Conservation (phyloP, 2,113 vertebrate species). For the Nerophis ophidion region DNA sequence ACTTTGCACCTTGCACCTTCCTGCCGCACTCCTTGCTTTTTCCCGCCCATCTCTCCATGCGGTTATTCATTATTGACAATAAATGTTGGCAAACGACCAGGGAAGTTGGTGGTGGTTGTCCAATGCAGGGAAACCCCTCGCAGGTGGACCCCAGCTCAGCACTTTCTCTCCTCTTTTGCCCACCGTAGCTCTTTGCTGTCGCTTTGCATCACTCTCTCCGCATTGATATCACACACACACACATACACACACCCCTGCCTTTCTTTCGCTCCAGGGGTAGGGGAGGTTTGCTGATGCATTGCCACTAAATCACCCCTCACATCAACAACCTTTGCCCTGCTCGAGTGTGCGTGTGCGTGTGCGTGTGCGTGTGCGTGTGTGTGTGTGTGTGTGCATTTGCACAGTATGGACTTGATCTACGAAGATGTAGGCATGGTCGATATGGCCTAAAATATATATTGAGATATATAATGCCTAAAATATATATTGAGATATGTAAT, state of each 20-base stretch:
- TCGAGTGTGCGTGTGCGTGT: background rate
- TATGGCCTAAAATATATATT: too few species aligned
- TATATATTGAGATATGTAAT: too few species aligned
- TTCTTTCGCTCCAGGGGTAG: background rate
- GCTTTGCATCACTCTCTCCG: slow-evolving; percentile 28
- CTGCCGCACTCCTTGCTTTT: slow-evolving; percentile 5
- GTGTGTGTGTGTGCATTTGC: slow-evolving; percentile 10
- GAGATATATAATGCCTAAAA: too few species aligned
- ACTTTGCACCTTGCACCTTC: background rate
- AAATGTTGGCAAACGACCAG: slow-evolving; percentile 32
- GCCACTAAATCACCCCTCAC: slow-evolving; percentile 18
- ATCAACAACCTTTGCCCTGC: background rate
- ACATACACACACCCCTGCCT: background rate
- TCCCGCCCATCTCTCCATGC: slow-evolving; percentile 1
- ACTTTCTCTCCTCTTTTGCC: slow-evolving; percentile 1
- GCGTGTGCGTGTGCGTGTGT: slow-evolving; percentile 1
- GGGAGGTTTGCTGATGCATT: slow-evolving; percentile 33
- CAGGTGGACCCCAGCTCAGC: slow-evolving; percentile 58
- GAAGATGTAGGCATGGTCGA: too few species aligned
- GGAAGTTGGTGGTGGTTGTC: slow-evolving; percentile 12
- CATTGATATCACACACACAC: slow-evolving; percentile 3
- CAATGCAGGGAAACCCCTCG: slow-evolving; percentile 58
- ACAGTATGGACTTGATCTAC: background rate
- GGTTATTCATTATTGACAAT: slow-evolving; percentile 5
- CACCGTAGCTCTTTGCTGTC: slow-evolving; percentile 14